These are phyloP conservation scores for Loris lydekkerianus DNA, from an alignment of 2,797 vertebrate species.

Conservation along the genomic window DNA sequence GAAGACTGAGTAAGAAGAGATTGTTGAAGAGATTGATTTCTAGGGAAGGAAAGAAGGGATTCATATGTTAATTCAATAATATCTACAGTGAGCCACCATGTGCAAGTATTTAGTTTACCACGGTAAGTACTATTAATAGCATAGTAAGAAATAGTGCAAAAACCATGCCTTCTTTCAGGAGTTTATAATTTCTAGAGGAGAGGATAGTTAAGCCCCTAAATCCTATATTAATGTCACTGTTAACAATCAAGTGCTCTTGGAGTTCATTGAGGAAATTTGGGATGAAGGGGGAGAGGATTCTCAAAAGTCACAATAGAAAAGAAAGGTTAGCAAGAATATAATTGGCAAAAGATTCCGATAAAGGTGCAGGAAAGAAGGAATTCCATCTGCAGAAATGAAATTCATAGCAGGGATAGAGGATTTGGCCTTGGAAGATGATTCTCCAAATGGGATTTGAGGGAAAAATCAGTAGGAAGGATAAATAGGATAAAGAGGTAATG, in stretches of 20 bases:
- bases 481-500: not conserved
- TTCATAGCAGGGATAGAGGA: not conserved
- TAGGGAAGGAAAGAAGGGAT: not conserved
- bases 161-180: not conserved
- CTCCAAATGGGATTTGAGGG: not conserved
- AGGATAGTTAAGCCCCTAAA: not conserved
- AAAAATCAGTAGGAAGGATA: not conserved
- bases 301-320: conserved; percentile 5
- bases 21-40: not conserved
- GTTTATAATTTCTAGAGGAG: not conserved
- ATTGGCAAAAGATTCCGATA: not conserved
- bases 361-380: not conserved
- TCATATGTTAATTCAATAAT: not conserved
- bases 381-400: not conserved
- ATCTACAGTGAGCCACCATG: not conserved
- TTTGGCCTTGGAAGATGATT: not conserved
- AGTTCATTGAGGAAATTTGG: not conserved
- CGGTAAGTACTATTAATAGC: not conserved
- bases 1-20: not conserved
- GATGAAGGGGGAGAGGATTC: not conserved
- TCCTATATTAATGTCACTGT: not conserved
- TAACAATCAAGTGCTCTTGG: not conserved
- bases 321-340: not conserved
- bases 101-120: not conserved
- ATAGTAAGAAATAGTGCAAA: not conserved